Evolutionary conservation across 1,140 invertebrate genomes (phyloP).

Genomic region (Brachionus koreanus): DNA sequence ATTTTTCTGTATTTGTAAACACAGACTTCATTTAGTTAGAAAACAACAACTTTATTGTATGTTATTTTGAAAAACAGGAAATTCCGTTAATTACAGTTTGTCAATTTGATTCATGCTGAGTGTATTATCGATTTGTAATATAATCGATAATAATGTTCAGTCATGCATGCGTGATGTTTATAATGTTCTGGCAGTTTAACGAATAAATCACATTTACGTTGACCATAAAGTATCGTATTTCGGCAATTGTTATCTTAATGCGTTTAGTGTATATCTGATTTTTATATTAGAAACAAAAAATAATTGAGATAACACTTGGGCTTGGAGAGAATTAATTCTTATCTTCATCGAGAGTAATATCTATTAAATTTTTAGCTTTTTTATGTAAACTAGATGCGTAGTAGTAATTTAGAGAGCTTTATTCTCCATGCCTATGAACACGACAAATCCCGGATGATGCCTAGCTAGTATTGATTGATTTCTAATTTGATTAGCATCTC

Average conservation of each 20-base stretch:
- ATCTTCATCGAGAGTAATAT: not conserved
- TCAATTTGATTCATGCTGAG: not conserved
- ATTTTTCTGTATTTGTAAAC: not conserved
- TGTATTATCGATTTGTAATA: not conserved
- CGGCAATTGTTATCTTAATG: not conserved
- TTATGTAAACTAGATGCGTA: not conserved
- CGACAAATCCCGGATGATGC: slow-evolving; percentile 1
- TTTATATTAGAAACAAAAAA: not conserved
- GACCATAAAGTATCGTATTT: not conserved
- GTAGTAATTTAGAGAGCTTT: not conserved
- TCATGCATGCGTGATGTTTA: not conserved
- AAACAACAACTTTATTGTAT: not conserved
- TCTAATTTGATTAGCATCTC: slow-evolving; percentile 2
- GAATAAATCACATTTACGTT: slow-evolving; percentile 10
- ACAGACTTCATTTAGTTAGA: not conserved
- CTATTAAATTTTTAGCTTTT: not conserved
- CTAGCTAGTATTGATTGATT: slow-evolving; percentile 6
- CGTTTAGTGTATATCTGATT: not conserved
- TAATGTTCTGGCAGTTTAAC: not conserved
- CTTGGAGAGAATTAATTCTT: not conserved
- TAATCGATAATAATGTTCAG: not conserved
- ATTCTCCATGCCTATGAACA: not conserved
- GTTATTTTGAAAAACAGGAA: not conserved
- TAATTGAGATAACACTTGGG: slow-evolving; percentile 1
- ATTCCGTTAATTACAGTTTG: not conserved